phyloP scores from a whole-genome alignment of 2,888 invertebrate genomes.

The Drosophila peninsularis region DNA sequence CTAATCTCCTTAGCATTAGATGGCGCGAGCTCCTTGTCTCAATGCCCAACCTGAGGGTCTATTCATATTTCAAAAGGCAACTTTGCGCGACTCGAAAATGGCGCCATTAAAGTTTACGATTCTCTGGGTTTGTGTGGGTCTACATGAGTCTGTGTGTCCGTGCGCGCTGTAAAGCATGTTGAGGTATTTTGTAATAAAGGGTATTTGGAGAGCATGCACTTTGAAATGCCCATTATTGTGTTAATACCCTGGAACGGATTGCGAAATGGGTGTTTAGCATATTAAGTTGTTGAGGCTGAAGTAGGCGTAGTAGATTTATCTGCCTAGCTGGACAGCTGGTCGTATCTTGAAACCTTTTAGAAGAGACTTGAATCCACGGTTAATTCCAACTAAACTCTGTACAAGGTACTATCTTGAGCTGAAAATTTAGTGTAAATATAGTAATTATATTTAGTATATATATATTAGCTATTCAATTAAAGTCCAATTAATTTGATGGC shows the following conservation, averaged over 20 bases:
- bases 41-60: conserved; percentile 38
- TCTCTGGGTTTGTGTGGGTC: conserved; percentile 37
- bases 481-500: too few species aligned
- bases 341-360: too few species aligned
- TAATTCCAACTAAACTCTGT: too few species aligned
- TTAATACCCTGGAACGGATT: conserved; percentile 36
- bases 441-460: too few species aligned
- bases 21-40: conserved; percentile 9
- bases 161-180: conserved; percentile 68
- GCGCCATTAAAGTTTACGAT: conserved; percentile 81
- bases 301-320: too few species aligned
- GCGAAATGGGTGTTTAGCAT: background rate
- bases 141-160: conserved; percentile 25
- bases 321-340: too few species aligned
- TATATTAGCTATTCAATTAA: too few species aligned
- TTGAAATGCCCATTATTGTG: conserved; percentile 56
- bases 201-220: conserved; percentile 70
- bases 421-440: too few species aligned
- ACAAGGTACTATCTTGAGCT: too few species aligned
- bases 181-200: conserved; percentile 78
- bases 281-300: too few species aligned
- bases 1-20: conserved; percentile 78
- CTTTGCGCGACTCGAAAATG: conserved; percentile 75
- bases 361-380: too few species aligned
- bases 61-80: conserved; percentile 81